These are phyloP conservation scores for Pyralis farinalis DNA, from an alignment of 2,888 invertebrate genomes.

Conservation along the genomic window DNA sequence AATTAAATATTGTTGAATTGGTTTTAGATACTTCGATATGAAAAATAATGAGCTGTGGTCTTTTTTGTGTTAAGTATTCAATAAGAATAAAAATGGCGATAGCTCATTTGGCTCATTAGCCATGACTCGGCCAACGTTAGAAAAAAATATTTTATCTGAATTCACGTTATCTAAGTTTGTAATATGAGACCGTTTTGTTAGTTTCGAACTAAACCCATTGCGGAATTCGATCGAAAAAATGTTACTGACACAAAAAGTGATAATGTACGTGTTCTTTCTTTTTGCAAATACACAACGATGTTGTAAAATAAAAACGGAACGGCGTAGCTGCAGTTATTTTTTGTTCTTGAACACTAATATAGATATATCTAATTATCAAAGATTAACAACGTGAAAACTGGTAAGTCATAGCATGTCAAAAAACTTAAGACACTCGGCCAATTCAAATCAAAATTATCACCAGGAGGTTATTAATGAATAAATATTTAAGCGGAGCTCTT, in stretches of 20 bases:
- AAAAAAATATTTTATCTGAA: constrained; percentile 35
- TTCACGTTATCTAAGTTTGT: constrained; percentile 49
- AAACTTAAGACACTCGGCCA: constrained; percentile 32
- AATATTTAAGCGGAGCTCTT: constrained; percentile 55
- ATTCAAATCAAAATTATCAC: constrained; percentile 46
- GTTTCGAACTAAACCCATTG: constrained; percentile 8
- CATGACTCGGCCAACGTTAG: constrained; percentile 2
- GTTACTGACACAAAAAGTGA: not conserved
- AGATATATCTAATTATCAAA: constrained; percentile 32
- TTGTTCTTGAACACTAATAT: constrained; percentile 22
- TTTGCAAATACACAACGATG: constrained; percentile 4
- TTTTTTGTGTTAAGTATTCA: not conserved
- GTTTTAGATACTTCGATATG: constrained; percentile 22
- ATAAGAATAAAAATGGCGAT: not conserved
- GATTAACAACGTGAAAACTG: constrained; percentile 44
- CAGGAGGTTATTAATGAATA: constrained; percentile 46
- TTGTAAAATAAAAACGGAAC: not conserved
- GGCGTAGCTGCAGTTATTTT: not conserved
- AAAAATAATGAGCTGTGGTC: not conserved
- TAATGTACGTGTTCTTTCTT: not conserved
- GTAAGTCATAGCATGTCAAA: constrained; percentile 41
- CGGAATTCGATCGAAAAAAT: constrained; percentile 11
- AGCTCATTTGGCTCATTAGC: not conserved
- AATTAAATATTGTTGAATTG: constrained; percentile 47
- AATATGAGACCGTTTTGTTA: constrained; percentile 50